Conservation (phyloP, 2,797 vertebrate species). For the Alca torda region DNA sequence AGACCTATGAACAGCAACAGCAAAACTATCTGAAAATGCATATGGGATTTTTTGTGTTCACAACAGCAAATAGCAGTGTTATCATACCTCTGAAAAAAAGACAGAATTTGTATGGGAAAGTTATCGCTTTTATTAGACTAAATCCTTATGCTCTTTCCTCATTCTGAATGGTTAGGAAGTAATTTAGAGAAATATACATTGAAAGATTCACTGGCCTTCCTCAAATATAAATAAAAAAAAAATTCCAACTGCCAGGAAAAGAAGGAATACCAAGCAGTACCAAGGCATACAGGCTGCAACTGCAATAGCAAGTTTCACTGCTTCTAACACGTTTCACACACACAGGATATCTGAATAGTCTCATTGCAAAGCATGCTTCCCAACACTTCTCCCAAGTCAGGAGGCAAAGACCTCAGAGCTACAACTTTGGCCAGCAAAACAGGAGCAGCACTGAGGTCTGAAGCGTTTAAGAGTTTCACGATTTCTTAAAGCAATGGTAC, state of each 20-base stretch:
- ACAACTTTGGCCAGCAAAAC: neutral
- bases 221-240: neutral
- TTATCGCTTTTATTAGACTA: neutral
- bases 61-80: neutral
- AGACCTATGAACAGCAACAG: neutral
- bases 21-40: neutral
- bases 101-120: neutral
- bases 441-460: neutral
- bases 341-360: neutral
- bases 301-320: neutral
- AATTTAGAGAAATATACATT: neutral
- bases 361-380: fast-evolving
- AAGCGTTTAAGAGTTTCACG: neutral
- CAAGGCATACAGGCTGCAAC: neutral
- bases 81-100: neutral
- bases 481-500: neutral
- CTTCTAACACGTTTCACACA: neutral
- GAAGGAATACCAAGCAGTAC: neutral
- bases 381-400: neutral
- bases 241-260: neutral
- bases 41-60: neutral
- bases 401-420: neutral
- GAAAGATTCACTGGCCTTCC: neutral
- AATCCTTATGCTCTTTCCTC: neutral
- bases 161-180: neutral